Conservation (phyloP, 2,888 invertebrate species). For the Anticlea derivata region DNA sequence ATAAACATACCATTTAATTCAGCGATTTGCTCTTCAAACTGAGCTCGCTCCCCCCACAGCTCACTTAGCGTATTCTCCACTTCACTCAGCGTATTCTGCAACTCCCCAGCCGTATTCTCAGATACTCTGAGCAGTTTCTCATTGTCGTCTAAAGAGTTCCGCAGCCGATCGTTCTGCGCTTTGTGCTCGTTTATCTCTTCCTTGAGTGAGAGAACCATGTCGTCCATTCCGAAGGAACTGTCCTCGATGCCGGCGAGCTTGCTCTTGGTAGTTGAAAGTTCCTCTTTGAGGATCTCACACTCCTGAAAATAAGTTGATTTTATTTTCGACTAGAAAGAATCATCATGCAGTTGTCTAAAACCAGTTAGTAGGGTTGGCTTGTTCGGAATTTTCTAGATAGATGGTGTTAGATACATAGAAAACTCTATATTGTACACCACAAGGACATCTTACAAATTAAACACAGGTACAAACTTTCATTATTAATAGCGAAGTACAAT, state of each 20-base stretch:
- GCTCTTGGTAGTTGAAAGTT: slow-evolving; percentile 81
- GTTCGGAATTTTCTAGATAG: too few relatives aligned
- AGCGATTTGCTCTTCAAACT: slow-evolving; percentile 77
- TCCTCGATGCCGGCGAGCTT: slow-evolving; percentile 87
- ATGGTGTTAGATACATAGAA: too few relatives aligned
- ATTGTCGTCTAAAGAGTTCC: slow-evolving; percentile 86
- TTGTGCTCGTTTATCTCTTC: slow-evolving; percentile 84
- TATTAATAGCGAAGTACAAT: too few relatives aligned
- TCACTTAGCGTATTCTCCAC: slow-evolving; percentile 90
- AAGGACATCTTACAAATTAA: too few relatives aligned
- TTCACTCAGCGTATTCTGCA: slow-evolving; percentile 89
- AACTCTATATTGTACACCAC: too few relatives aligned
- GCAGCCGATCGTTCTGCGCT: slow-evolving; percentile 86
- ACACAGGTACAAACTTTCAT: too few relatives aligned
- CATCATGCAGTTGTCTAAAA: too few relatives aligned
- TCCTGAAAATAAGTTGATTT: too few relatives aligned
- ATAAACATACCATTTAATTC: slow-evolving; percentile 68
- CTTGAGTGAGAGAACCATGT: slow-evolving; percentile 87
- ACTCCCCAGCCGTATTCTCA: slow-evolving; percentile 91
- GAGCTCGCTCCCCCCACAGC: slow-evolving; percentile 71
- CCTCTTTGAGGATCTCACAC: slow-evolving; percentile 86
- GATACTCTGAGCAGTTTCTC: slow-evolving; percentile 84
- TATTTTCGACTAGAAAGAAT: too few relatives aligned
- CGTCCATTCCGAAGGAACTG: slow-evolving; percentile 88
- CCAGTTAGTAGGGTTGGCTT: too few relatives aligned